Evolutionary conservation across 1,140 invertebrate genomes (phyloP).

Genomic region (Teleogryllus occipitalis): DNA sequence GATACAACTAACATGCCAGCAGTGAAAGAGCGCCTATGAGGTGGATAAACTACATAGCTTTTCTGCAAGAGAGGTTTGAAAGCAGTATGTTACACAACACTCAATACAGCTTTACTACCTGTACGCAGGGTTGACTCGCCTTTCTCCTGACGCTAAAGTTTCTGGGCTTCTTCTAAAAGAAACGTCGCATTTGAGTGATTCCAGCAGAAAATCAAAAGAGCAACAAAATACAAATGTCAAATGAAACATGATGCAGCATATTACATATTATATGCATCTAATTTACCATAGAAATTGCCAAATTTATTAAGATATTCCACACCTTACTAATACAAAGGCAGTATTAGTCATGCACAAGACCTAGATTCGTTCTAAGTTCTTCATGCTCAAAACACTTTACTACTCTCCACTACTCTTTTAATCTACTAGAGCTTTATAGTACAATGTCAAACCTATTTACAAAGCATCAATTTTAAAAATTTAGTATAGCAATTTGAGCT

Average conservation of each 20-base stretch:
- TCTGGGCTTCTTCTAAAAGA: conserved; percentile 47
- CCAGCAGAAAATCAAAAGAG: not conserved
- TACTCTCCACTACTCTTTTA: too few relatives aligned
- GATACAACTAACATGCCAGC: not conserved
- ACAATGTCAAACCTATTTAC: not conserved
- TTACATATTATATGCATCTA: too few relatives aligned
- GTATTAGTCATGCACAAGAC: too few relatives aligned
- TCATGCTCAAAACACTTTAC: too few relatives aligned
- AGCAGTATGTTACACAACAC: not conserved
- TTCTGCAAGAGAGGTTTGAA: not conserved
- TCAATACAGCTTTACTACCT: conserved; percentile 37
- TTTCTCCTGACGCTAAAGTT: conserved; percentile 49
- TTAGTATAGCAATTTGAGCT: not conserved
- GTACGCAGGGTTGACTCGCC: conserved; percentile 45
- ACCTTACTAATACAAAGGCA: too few relatives aligned
- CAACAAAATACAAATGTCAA: not conserved
- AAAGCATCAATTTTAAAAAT: not conserved
- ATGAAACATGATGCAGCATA: not conserved
- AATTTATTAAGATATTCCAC: too few relatives aligned
- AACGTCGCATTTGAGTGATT: conserved; percentile 30
- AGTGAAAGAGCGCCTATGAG: not conserved
- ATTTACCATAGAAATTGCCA: too few relatives aligned
- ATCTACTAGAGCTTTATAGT: too few relatives aligned
- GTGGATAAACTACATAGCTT: not conserved
- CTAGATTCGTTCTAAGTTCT: too few relatives aligned